A percentile compares a stretch with the other conserved stretches of the same genome.
Evolutionary conservation across 2,113 vertebrate genomes (phyloP).

Genomic region (Perca schrenkii): DNA sequence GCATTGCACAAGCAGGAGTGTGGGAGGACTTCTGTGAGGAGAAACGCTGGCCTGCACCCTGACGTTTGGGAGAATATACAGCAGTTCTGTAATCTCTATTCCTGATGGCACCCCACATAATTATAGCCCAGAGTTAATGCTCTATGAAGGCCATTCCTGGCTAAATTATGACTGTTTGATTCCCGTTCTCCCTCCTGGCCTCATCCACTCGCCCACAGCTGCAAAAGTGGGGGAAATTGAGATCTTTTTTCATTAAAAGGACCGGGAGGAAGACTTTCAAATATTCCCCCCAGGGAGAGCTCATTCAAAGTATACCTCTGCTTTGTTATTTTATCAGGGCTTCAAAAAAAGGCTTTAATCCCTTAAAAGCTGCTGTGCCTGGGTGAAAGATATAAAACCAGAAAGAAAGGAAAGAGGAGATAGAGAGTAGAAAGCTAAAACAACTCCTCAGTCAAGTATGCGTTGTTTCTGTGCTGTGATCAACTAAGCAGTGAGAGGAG

Average conservation of each 20-base stretch:
- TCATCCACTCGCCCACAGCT: slow-evolving; percentile 65
- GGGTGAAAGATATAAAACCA: slow-evolving; percentile 66
- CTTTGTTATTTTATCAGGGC: slow-evolving; percentile 76
- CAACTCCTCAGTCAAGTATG: slow-evolving; percentile 5
- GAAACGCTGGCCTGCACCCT: slow-evolving; percentile 39
- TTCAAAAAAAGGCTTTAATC: slow-evolving; percentile 74
- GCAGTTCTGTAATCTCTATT: slow-evolving; percentile 67
- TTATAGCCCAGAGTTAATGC: slow-evolving; percentile 74
- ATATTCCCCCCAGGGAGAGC: slow-evolving; percentile 75
- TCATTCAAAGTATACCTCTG: slow-evolving; percentile 72
- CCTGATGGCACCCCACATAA: slow-evolving; percentile 76
- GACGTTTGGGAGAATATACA: slow-evolving; percentile 50
- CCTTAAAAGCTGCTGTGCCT: slow-evolving; percentile 69
- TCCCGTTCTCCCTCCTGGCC: slow-evolving; percentile 59
- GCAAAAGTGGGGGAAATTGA: slow-evolving; percentile 54
- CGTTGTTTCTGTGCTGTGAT: slow-evolving; percentile 41
- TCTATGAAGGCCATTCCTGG: slow-evolving; percentile 68
- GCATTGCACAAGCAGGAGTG: slow-evolving; percentile 37
- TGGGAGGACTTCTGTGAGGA: slow-evolving; percentile 44
- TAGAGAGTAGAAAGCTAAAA: slow-evolving; percentile 25
- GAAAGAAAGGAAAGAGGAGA: slow-evolving; percentile 31
- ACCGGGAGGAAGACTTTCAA: slow-evolving; percentile 72
- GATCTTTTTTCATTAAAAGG: slow-evolving; percentile 68
- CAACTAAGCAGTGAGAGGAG: slow-evolving; percentile 19
- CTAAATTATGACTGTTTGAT: slow-evolving; percentile 69